Evolutionary conservation across 2,113 vertebrate genomes (phyloP), one percentile per base, ranked within the genome.

Genomic region (Brienomyrus brachyistius): DNA sequence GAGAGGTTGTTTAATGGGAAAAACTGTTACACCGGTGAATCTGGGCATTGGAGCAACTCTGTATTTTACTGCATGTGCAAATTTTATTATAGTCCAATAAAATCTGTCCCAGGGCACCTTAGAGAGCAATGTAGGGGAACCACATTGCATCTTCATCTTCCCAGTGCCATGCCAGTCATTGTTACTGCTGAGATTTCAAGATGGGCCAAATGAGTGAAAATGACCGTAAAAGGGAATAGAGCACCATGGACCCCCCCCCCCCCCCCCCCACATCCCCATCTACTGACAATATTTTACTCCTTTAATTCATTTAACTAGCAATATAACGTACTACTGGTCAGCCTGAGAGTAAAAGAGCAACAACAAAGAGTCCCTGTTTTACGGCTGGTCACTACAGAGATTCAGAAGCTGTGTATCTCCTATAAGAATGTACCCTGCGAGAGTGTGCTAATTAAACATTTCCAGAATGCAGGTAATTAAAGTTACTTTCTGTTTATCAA

Each of bases 51-150:
- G 89, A 45, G 31, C 59, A 59, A 74, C 88, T 82, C 89, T 87
- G 83, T 74, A 47, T 54, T 93, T 93, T 92, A 91, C 90, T 88
- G 90, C 90, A 70, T 84, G n/a, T 92, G 90, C 47, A 87, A 85
- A 92, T 92, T 91, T 92, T 90, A 92, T 92, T 90, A 90, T 27
- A 27, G 80, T 56, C 56, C 88, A 90, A 91, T 93, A 91, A 89
- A 90, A 86, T 62, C 1, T 70, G 82, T 88, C 88, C 88, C 59
- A 66, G 80, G 87, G 80, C 83, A 74, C 85, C 88, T 74, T 43
- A 43, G 77, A 19, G 27, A 77, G 52, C 48, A 50, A 77, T 35
- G 74, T 43, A 50, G 51, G 50, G 77, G 66, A 90, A 47, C 77
- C 50, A 47, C 83, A 23, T 85, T 85, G 21, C 52, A 54, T 88